Evolutionary conservation across 1,140 invertebrate species (phyloP), one percentile per base, ranked within the genome.

Genomic region (Chionoecetes opilio): DNA sequence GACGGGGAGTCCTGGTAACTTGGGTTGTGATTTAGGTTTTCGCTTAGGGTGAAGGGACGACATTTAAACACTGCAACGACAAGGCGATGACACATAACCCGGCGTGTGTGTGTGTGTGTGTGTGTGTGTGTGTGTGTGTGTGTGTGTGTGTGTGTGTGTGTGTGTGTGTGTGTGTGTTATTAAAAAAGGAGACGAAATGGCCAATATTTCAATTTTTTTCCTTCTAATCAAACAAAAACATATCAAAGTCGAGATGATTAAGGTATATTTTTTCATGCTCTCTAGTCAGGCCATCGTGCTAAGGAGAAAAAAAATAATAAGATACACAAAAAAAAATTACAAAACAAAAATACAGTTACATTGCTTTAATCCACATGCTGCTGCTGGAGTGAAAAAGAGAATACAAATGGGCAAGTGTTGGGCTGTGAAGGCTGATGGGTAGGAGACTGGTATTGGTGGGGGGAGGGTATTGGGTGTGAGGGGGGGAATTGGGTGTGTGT

Each of bases 81-180:
- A 26, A 75, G 63, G n/a, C 21, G 63, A 75, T 75, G 63, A 75
- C 9, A 75, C 26, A 2, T n/a, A 75, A 75, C 63, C 63, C 63
- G 63, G 63, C n/a, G 63, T 75, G 63, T 75, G 63, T 75, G 63
- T 75, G 63, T 75, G 63, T n/a, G 63, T 75, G 63, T 75, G 63
- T 75, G 21, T 21, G 63, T 21, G 63, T 21, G 21, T 21, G 63
- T 21, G 63, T 21, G 63, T 21, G 63, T 21, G 63, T 21, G 63
- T 21, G 63, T 21, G 63, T 21, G 63, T 21, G 63, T 21, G 63
- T 21, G 63, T 21, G 63, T 21, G 63, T 21, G 63, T 63, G 53
- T 63, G 53, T 63, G 53, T 63, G 53, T 63, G 53, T 63, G 53
- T n/a, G 63, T 21, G 63, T n/a, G n/a, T n/a, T n/a, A n/a, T n/a